Evolutionary conservation across 53 echinoderm and acorn worm genomes (phyloP).

Genomic region (Echinometra lucunter): DNA sequence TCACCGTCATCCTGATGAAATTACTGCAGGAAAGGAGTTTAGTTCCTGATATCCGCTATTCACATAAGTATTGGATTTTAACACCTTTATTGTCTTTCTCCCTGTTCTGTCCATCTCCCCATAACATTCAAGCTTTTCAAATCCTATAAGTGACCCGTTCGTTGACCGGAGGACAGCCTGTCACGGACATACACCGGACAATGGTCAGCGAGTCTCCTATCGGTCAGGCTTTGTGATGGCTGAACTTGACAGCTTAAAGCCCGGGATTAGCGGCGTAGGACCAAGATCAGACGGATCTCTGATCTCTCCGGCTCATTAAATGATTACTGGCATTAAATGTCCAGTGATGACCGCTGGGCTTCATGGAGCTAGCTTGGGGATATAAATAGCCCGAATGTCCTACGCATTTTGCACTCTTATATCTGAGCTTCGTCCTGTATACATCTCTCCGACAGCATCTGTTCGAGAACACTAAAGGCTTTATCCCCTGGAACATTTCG

Average conservation of each 20-base stretch:
- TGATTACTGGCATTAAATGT: not conserved
- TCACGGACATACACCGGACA: constrained; percentile 18
- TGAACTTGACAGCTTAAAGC: constrained; percentile 18
- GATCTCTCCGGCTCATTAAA: constrained; percentile 36
- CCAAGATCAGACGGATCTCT: constrained; percentile 22
- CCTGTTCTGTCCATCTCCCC: not conserved
- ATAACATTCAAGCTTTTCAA: not conserved
- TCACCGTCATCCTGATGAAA: no score
- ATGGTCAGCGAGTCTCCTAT: not conserved
- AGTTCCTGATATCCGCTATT: not conserved
- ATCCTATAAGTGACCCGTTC: not conserved
- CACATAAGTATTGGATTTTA: not conserved
- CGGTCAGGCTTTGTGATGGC: constrained; percentile 38
- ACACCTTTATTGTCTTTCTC: not conserved
- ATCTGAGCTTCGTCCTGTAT: not conserved
- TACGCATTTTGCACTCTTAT: not conserved
- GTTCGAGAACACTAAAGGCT: not conserved
- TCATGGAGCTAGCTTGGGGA: not conserved
- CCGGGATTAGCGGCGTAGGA: constrained; percentile 30
- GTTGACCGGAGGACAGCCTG: not conserved
- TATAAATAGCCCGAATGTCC: not conserved
- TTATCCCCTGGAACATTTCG: not conserved
- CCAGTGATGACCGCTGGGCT: not conserved
- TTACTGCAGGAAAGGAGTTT: not conserved
- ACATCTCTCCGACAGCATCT: not conserved